A percentile compares a stretch with the other conserved stretches of the same genome.
phyloP scores from a whole-genome alignment of 2,113 vertebrate species.

The Puffinus mauretanicus region DNA sequence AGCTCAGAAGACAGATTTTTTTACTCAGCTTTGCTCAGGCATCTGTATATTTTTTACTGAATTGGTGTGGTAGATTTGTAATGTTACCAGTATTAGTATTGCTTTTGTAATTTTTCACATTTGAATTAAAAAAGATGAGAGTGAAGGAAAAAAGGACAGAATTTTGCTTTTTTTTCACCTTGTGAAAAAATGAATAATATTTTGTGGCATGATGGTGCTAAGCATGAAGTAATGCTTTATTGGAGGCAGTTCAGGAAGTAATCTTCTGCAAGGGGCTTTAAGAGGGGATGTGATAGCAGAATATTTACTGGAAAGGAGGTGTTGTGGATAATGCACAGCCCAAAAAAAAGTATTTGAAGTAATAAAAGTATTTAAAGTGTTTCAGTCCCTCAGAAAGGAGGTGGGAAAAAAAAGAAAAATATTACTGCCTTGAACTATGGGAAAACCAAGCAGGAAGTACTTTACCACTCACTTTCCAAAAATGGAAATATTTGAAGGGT shows the following conservation, averaged over 20 bases:
- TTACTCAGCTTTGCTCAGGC: neutral
- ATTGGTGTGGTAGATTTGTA: neutral
- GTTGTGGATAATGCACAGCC: neutral
- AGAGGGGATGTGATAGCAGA: neutral
- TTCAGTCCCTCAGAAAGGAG: neutral
- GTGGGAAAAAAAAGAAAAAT: neutral
- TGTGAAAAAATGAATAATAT: neutral
- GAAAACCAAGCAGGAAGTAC: neutral
- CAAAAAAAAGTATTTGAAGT: neutral
- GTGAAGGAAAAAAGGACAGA: neutral
- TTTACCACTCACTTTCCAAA: neutral
- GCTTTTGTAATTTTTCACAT: neutral
- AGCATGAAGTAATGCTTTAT: neutral
- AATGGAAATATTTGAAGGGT: neutral
- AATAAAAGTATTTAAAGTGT: neutral
- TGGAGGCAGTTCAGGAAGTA: neutral
- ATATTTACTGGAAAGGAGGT: neutral
- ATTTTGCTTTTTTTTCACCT: neutral
- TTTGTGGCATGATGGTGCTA: neutral
- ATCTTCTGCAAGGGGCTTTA: neutral
- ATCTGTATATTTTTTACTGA: neutral
- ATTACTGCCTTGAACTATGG: neutral
- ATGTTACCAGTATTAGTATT: neutral
- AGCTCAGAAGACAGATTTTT: neutral
- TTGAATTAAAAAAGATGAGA: neutral